Conservation (phyloP, 2,888 invertebrate genomes). For the Papilio elwesi region DNA sequence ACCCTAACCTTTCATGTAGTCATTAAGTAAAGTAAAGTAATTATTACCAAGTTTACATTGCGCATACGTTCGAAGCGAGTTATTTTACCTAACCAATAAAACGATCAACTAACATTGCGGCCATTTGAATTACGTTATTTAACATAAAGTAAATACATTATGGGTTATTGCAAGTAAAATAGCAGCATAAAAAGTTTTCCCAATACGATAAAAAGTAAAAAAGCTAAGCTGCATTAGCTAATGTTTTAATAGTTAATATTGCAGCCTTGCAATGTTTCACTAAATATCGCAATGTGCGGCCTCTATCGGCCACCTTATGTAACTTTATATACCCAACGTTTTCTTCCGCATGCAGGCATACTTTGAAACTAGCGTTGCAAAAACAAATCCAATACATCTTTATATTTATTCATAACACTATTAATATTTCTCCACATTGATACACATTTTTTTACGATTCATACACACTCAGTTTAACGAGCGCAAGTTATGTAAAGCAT, state of each 20-base stretch:
- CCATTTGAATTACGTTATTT: neutral
- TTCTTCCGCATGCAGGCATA: constrained; percentile 34
- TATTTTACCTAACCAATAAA: no score
- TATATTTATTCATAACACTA: neutral
- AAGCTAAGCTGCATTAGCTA: constrained; percentile 21
- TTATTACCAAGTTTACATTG: no score
- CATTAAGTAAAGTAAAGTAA: no score
- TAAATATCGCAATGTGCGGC: constrained; percentile 26
- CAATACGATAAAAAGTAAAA: neutral
- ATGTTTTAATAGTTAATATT: constrained; percentile 15
- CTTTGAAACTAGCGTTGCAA: constrained; percentile 24
- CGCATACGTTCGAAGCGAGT: no score
- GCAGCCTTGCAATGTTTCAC: constrained; percentile 34
- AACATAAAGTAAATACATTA: neutral
- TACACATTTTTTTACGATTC: no score
- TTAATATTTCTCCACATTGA: no score
- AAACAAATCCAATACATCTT: constrained; percentile 9
- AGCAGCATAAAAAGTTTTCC: neutral
- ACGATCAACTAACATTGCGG: neutral
- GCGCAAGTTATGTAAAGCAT: no score
- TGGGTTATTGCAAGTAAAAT: neutral
- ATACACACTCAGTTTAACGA: no score
- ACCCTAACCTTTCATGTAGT: no score
- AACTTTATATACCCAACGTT: constrained; percentile 31
- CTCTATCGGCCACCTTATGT: constrained; percentile 19